Conservation (phyloP, 2,888 invertebrate species). For the Nymphalis c-album region DNA sequence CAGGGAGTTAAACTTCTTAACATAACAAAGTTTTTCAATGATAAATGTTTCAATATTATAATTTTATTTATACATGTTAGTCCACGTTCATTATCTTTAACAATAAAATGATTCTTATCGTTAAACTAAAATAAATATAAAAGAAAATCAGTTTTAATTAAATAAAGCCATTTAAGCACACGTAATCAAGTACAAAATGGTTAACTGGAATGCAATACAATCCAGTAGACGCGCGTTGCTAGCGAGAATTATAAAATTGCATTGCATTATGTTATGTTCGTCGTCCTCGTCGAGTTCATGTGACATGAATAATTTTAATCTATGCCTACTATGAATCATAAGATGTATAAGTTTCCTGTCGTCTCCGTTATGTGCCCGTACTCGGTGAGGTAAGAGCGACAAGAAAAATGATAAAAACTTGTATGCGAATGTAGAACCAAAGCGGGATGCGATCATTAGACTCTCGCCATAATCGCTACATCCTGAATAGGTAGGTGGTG, state of each 20-base stretch:
- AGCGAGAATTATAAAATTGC: constrained; percentile 36
- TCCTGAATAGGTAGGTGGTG: constrained; percentile 77
- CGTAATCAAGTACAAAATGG: constrained; percentile 34
- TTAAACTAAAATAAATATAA: constrained; percentile 4
- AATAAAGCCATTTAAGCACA: constrained; percentile 36
- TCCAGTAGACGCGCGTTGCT: constrained; percentile 29
- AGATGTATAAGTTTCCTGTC: constrained; percentile 49
- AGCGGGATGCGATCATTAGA: constrained; percentile 76
- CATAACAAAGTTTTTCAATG: too few species aligned
- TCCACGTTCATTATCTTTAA: not conserved
- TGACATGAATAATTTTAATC: constrained; percentile 40
- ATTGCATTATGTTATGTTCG: constrained; percentile 35
- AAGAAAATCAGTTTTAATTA: constrained; percentile 33
- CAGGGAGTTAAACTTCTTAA: too few species aligned
- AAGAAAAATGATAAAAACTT: constrained; percentile 71
- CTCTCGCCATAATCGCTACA: constrained; percentile 75
- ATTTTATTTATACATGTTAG: not conserved
- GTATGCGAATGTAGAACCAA: constrained; percentile 67
- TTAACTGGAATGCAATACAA: constrained; percentile 31
- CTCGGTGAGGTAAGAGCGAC: constrained; percentile 55
- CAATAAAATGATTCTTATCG: constrained; percentile 1
- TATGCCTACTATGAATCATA: constrained; percentile 43
- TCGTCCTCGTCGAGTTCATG: constrained; percentile 34
- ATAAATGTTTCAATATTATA: not conserved
- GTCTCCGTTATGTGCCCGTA: constrained; percentile 75